Conservation (phyloP, 2,797 vertebrate genomes). For the Syncerus caffer region DNA sequence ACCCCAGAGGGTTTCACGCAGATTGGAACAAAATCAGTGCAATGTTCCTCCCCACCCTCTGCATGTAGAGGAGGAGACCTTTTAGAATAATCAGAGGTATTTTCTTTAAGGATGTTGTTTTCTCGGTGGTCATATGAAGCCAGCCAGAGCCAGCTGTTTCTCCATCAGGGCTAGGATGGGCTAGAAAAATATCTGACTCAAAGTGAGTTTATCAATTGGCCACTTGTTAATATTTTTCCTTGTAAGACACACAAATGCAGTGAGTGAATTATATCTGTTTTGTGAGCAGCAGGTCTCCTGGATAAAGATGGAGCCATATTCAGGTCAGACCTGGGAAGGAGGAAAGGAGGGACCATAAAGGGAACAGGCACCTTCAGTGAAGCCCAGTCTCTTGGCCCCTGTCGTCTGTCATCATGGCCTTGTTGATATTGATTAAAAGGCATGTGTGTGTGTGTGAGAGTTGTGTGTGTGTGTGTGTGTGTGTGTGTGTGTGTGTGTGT, state of each 20-base stretch:
- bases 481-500: not conserved
- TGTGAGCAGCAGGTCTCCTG: not conserved
- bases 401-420: not conserved
- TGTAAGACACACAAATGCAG: not conserved
- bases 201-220: not conserved
- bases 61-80: accelerated
- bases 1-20: not conserved
- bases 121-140: not conserved
- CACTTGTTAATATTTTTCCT: not conserved
- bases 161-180: not conserved
- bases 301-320: not conserved
- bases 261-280: not conserved
- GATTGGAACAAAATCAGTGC: not conserved
- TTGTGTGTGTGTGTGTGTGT: not conserved
- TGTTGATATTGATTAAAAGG: not conserved
- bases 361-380: not conserved
- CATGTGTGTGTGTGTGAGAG: too few species aligned
- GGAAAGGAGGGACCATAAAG: not conserved
- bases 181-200: not conserved
- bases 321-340: not conserved
- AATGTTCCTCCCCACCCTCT: not conserved
- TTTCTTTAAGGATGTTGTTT: not conserved
- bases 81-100: not conserved
- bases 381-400: not conserved
- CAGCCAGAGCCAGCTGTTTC: not conserved